Conservation (phyloP, 2,113 vertebrate species). For the Serilophus lunatus region DNA sequence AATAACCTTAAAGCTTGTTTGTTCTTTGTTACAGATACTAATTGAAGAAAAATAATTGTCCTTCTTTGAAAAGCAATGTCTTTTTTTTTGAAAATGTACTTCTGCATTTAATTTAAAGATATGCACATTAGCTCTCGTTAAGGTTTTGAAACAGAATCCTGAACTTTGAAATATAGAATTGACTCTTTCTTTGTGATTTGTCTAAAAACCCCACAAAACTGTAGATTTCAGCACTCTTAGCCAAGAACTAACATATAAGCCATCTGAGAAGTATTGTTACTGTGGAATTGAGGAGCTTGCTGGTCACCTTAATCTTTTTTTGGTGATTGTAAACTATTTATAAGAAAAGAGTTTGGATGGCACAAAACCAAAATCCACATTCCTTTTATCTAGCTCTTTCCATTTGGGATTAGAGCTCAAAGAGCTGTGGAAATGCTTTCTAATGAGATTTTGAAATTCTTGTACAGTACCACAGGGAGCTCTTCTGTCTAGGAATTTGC, state of each 20-base stretch:
- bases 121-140: neutral
- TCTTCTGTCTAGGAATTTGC: neutral
- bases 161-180: neutral
- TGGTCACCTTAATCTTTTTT: neutral
- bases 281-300: neutral
- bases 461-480: neutral
- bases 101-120: neutral
- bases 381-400: neutral
- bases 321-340: neutral
- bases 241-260: neutral
- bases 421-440: neutral
- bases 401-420: neutral
- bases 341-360: neutral
- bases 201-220: neutral
- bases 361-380: neutral
- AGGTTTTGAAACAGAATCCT: neutral
- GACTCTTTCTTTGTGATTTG: neutral
- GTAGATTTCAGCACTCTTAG: neutral
- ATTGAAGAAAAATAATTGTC: neutral
- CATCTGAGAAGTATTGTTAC: neutral
- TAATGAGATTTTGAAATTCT: constrained; percentile 15
- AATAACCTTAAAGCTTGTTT: neutral
- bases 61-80: neutral
- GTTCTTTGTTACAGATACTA: neutral
- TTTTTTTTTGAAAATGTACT: neutral